Evolutionary conservation across 2,113 vertebrate species (phyloP).

Genomic region (Eclectus roratus): DNA sequence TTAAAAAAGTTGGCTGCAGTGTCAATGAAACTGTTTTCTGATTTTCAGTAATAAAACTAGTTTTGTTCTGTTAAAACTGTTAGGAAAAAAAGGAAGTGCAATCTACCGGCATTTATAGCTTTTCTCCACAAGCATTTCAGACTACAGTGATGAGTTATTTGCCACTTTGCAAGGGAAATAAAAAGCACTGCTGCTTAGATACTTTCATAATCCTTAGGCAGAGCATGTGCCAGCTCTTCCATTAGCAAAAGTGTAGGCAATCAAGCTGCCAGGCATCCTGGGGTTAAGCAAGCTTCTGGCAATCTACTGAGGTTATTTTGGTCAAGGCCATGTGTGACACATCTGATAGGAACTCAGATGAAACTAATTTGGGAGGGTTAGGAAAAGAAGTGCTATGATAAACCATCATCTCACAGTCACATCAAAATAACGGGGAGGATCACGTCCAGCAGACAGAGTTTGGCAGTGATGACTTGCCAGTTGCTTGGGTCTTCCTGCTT

Average conservation of each 20-base stretch:
- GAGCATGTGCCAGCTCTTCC: conserved; percentile 1
- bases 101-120: background rate
- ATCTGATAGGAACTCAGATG: background rate
- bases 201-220: background rate
- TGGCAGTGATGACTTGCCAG: background rate
- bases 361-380: background rate
- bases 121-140: background rate
- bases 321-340: background rate
- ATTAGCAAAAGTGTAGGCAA: background rate
- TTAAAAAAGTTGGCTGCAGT: background rate
- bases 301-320: background rate
- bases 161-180: background rate
- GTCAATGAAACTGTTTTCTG: background rate
- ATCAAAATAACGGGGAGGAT: background rate
- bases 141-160: background rate
- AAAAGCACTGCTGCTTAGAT: background rate
- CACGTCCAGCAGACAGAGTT: background rate
- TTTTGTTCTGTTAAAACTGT: background rate
- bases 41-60: background rate
- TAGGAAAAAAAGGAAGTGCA: background rate
- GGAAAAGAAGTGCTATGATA: background rate
- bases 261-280: background rate
- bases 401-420: background rate
- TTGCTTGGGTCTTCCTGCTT: background rate
- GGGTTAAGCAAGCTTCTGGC: background rate